Evolutionary conservation across 2,888 invertebrate genomes (phyloP).

Genomic region (Pristionchus mayeri): DNA sequence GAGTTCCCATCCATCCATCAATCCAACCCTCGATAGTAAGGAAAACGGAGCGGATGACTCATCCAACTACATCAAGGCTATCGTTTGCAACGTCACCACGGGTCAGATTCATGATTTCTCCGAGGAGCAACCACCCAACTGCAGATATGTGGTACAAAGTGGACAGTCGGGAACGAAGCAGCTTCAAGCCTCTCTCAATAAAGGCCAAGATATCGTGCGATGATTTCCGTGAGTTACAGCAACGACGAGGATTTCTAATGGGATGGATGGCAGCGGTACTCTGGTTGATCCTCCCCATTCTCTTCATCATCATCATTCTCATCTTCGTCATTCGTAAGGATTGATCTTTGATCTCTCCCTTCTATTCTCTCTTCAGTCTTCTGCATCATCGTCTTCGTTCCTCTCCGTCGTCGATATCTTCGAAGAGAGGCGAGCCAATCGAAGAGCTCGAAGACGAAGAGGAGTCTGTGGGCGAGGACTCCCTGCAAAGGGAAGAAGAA

Average conservation of each 20-base stretch:
- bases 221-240: not conserved
- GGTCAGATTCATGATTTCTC: not conserved
- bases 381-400: not conserved
- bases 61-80: not conserved
- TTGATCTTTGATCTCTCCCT: constrained; percentile 2
- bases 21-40: not conserved
- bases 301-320: constrained; percentile 17
- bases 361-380: not conserved
- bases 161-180: not conserved
- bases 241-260: too few species aligned
- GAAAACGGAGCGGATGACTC: not conserved
- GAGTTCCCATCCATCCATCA: not conserved
- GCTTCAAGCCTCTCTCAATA: too few species aligned
- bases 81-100: not conserved
- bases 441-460: too few species aligned
- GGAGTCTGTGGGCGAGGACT: too few species aligned
- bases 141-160: not conserved
- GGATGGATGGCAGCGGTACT: not conserved
- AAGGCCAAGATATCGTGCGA: not conserved
- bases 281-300: not conserved
- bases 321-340: not conserved
- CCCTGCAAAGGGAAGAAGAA: too few species aligned
- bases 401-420: constrained; percentile 6
- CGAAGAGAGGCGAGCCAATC: not conserved
- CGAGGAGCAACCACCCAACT: not conserved